These are phyloP conservation scores for Drosophila atripex DNA, from an alignment of 2,888 invertebrate genomes.

Conservation along the genomic window DNA sequence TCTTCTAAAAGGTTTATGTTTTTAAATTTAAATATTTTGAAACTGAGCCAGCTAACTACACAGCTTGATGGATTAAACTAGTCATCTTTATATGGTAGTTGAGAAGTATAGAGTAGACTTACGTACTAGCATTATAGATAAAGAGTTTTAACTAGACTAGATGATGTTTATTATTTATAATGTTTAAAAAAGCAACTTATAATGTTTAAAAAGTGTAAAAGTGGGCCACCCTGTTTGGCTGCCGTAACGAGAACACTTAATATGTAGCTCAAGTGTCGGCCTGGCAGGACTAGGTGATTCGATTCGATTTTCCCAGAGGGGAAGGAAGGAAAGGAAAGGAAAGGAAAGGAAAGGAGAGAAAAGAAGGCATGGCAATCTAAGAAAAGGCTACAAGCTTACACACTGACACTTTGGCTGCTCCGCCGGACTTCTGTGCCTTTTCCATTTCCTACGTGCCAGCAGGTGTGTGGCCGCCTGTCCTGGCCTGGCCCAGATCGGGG, in stretches of 20 bases:
- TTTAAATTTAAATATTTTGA: too few species aligned
- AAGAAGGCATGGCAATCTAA: slow-evolving; percentile 58
- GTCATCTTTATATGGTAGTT: too few species aligned
- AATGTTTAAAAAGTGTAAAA: background rate
- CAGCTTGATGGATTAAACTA: too few species aligned
- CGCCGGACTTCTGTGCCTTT: slow-evolving; percentile 55
- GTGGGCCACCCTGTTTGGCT: slow-evolving; percentile 10
- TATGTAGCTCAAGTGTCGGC: slow-evolving; percentile 54
- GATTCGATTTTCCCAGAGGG: background rate
- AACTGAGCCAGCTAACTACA: too few species aligned
- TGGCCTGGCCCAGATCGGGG: slow-evolving; percentile 47
- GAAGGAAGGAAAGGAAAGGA: slow-evolving; percentile 3
- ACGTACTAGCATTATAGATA: background rate
- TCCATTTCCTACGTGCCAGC: slow-evolving; percentile 75
- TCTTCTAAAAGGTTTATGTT: too few species aligned
- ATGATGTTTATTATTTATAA: background rate
- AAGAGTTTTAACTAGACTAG: background rate
- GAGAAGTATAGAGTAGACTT: background rate
- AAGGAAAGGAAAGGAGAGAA: background rate
- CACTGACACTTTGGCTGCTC: slow-evolving; percentile 74
- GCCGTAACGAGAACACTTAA: slow-evolving; percentile 41
- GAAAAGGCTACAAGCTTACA: slow-evolving; percentile 74
- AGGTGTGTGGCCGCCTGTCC: slow-evolving; percentile 71
- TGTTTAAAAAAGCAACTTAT: background rate
- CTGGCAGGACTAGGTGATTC: slow-evolving; percentile 31